These are phyloP conservation scores for Urophycis tenuis DNA, from an alignment of 2,797 vertebrate genomes.

Conservation along the genomic window DNA sequence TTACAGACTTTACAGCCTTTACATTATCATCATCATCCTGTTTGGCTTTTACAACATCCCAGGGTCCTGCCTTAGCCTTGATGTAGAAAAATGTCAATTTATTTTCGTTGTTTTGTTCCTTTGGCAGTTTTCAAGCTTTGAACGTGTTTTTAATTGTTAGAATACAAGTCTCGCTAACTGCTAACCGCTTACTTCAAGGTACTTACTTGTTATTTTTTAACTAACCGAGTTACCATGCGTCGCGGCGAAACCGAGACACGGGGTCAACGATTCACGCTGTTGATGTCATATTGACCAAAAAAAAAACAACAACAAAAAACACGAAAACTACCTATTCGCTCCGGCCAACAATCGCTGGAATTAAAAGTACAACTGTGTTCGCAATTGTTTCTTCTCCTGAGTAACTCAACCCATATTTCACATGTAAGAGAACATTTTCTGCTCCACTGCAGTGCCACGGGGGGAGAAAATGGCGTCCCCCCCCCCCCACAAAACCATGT, in stretches of 20 bases:
- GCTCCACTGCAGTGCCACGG: slow-evolving; percentile 25
- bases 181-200: slow-evolving; percentile 39
- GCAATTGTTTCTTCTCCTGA: slow-evolving; percentile 43
- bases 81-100: slow-evolving; percentile 24
- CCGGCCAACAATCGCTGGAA: too few relatives aligned
- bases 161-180: slow-evolving; percentile 20
- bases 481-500: too few relatives aligned
- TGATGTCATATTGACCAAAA: slow-evolving; percentile 45
- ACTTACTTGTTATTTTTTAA: background rate
- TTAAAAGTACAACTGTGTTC: slow-evolving; percentile 43
- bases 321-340: slow-evolving; percentile 50
- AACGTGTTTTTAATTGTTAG: slow-evolving; percentile 22
- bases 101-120: slow-evolving; percentile 24
- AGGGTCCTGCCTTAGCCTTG: slow-evolving; percentile 24
- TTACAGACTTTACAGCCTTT: slow-evolving; percentile 35
- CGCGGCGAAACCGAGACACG: background rate
- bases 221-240: background rate
- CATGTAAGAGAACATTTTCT: slow-evolving; percentile 11
- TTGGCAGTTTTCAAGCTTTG: slow-evolving; percentile 27
- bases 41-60: slow-evolving; percentile 35
- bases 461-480: too few relatives aligned
- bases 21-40: slow-evolving; percentile 29
- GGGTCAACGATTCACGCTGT: background rate
- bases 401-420: slow-evolving; percentile 39
- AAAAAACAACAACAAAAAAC: too few relatives aligned